These are phyloP conservation scores for Hylaeus anthracinus DNA, from an alignment of 1,140 invertebrate genomes.

Conservation along the genomic window DNA sequence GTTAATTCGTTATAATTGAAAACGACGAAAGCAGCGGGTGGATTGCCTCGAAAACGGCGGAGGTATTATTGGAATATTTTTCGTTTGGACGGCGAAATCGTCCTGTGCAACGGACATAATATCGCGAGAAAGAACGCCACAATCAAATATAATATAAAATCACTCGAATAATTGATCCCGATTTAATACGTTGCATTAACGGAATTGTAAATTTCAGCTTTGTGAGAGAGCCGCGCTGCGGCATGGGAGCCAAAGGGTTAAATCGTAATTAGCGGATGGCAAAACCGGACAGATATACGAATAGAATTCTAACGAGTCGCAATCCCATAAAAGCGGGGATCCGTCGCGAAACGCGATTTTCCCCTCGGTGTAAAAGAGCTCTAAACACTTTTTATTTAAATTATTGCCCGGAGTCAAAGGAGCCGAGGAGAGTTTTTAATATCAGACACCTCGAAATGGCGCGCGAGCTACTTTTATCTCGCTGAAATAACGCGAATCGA, in stretches of 20 bases:
- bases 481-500: not conserved
- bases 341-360: not conserved
- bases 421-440: not conserved
- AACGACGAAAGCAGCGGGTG: not conserved
- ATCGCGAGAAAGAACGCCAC: slow-evolving; percentile 25
- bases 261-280: slow-evolving; percentile 60
- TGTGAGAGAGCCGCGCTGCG: slow-evolving; percentile 13
- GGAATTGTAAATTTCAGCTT: slow-evolving; percentile 59
- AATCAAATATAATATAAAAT: slow-evolving; percentile 48
- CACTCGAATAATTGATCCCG: slow-evolving; percentile 56
- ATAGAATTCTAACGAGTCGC: slow-evolving; percentile 36
- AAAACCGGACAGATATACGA: slow-evolving; percentile 39
- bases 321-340: slow-evolving; percentile 38
- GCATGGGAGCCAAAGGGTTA: slow-evolving; percentile 47
- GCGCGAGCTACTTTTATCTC: not conserved
- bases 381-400: slow-evolving; percentile 23
- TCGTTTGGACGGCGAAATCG: slow-evolving; percentile 3
- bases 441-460: not conserved
- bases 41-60: not conserved
- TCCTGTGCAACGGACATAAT: slow-evolving; percentile 4
- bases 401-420: slow-evolving; percentile 29
- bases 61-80: slow-evolving; percentile 4
- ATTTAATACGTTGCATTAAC: slow-evolving; percentile 59
- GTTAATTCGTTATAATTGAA: slow-evolving; percentile 16
- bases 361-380: slow-evolving; percentile 8